Evolutionary conservation across 2,797 vertebrate species (phyloP), one percentile per base, ranked within the genome.

Genomic region (Halcyon leucocephala): DNA sequence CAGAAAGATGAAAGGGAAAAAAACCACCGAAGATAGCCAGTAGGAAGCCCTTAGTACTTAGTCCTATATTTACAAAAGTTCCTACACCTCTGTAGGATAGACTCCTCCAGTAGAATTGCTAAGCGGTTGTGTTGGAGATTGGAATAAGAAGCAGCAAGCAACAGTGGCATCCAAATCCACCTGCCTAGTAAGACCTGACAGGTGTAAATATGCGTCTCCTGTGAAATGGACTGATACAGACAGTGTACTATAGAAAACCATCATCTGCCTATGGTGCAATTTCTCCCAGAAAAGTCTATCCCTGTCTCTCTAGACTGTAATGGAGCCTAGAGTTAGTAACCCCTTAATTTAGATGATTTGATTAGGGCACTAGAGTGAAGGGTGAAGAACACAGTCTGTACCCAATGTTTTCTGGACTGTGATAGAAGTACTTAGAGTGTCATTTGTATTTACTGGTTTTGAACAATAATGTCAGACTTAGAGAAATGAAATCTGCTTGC

Each of bases 271-370:
- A 1, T 71, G 37, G 49, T 64, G 41, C 14, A 61, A 37, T 87
- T 87, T 77, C 44, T 76, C 74, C 24, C n/a, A 86, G 86, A 92
- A 96, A 89, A 92, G 6, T 51, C 72, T 77, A 4, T 83, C 72
- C 4, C 11, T 66, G 16, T 86, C 22, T 49, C 37, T 60, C 25
- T 69, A 39, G 15, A 67, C 19, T 57, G 5, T 16, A 55, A 67
- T 20, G 14, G 46, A 89, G 18, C 33, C 49, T 61, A 52, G 49
- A 91, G 58, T 11, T 69, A 79, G 41, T 48, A 81, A 48, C 35
- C 25, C 86, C 31, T 70, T 64, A 39, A 78, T 64, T 81, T 78
- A 76, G 29, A 69, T 54, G 15, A 7, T 61, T 82, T 91, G 11
- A 9, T 84, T 65, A 54, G 21, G 35, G 33, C 39, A 54, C 17